Evolutionary conservation across 1,140 invertebrate species (phyloP).

Genomic region (Papilio dardanus): DNA sequence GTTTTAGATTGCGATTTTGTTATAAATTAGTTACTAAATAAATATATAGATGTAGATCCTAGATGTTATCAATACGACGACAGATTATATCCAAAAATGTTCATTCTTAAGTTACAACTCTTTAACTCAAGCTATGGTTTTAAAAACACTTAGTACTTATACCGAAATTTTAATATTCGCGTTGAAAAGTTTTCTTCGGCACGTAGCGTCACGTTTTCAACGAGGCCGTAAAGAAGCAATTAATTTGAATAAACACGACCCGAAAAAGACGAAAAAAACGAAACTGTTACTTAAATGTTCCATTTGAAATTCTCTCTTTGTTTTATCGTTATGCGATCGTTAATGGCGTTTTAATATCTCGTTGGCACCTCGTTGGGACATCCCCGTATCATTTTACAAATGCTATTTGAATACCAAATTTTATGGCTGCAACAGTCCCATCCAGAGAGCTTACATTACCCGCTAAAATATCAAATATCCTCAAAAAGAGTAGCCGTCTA

Average conservation of each 20-base stretch:
- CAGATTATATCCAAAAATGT: no score
- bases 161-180: constrained; percentile 33
- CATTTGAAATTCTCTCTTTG: constrained; percentile 65
- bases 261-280: constrained; percentile 50
- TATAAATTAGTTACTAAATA: no score
- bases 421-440: constrained; percentile 6
- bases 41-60: no score
- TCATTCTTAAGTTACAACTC: no score
- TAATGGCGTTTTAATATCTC: constrained; percentile 64
- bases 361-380: constrained; percentile 54
- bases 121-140: neutral
- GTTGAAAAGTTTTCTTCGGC: constrained; percentile 41
- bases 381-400: constrained; percentile 58
- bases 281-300: constrained; percentile 48
- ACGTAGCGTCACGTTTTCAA: constrained; percentile 47
- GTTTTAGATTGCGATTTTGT: no score
- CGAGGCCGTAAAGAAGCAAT: constrained; percentile 66
- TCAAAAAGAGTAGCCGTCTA: neutral
- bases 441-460: constrained; percentile 17
- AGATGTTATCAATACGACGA: no score
- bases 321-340: constrained; percentile 53
- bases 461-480: constrained; percentile 14
- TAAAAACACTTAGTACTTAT: constrained; percentile 9
- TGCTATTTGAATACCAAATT: constrained; percentile 59
- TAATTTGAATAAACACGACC: constrained; percentile 66